These are phyloP conservation scores for Drosophila mimetica DNA, from an alignment of 2,888 invertebrate genomes.

Conservation along the genomic window DNA sequence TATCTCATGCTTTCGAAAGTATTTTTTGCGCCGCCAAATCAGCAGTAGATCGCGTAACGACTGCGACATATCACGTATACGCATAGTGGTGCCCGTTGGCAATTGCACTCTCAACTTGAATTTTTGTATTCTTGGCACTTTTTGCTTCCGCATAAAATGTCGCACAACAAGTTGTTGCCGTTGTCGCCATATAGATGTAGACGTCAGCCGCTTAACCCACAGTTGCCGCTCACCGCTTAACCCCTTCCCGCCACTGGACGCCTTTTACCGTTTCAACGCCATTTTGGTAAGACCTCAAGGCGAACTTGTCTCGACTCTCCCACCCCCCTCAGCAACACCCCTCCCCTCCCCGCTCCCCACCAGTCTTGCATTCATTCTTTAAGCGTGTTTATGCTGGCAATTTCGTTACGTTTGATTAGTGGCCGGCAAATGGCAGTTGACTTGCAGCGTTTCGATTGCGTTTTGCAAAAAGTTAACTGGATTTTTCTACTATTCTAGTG, in stretches of 20 bases:
- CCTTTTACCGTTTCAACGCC: slow-evolving; percentile 73
- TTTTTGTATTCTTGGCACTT: slow-evolving; percentile 40
- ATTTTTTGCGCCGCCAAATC: slow-evolving; percentile 10
- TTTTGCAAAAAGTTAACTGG: slow-evolving; percentile 57
- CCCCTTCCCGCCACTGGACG: slow-evolving; percentile 6
- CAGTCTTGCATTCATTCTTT: slow-evolving; percentile 49
- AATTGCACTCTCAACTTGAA: slow-evolving; percentile 28
- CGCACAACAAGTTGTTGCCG: slow-evolving; percentile 80
- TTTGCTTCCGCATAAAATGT: slow-evolving; percentile 82
- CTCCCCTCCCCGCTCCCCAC: too few relatives aligned
- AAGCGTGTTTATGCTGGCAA: slow-evolving; percentile 73
- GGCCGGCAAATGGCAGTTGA: slow-evolving; percentile 78
- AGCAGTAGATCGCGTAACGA: slow-evolving; percentile 30
- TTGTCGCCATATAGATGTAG: slow-evolving; percentile 50
- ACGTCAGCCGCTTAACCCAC: slow-evolving; percentile 45
- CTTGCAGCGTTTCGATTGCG: slow-evolving; percentile 52
- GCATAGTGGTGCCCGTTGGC: slow-evolving; percentile 39
- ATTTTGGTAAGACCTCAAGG: slow-evolving; percentile 82
- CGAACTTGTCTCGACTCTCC: slow-evolving; percentile 74
- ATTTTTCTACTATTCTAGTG: slow-evolving; percentile 53
- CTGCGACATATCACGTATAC: slow-evolving; percentile 75
- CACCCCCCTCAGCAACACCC: too few relatives aligned
- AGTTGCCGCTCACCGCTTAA: slow-evolving; percentile 7
- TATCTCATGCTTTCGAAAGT: slow-evolving; percentile 9
- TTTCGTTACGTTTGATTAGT: slow-evolving; percentile 78